These are phyloP conservation scores for Drosophila seguyi DNA, from an alignment of 1,140 invertebrate genomes.

Conservation along the genomic window DNA sequence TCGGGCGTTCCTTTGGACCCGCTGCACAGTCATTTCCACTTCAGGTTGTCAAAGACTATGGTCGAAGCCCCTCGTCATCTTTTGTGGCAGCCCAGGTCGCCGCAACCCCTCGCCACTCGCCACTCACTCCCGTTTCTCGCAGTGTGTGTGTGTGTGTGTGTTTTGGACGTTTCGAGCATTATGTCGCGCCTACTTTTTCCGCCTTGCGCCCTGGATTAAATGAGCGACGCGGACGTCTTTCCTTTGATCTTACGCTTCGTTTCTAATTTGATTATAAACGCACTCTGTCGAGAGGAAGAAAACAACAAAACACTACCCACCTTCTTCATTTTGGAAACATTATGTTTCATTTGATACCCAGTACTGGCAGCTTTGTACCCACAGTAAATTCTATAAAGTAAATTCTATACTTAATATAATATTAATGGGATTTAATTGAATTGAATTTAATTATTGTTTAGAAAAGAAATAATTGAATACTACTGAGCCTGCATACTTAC, in stretches of 20 bases:
- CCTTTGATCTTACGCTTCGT: conserved; percentile 82
- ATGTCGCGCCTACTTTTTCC: conserved; percentile 83
- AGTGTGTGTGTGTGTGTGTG: conserved; percentile 29
- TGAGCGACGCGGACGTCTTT: conserved; percentile 35
- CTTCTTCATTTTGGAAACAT: background rate
- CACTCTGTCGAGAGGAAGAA: conserved; percentile 36
- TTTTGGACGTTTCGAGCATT: conserved; percentile 77
- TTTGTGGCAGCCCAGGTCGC: conserved; percentile 56
- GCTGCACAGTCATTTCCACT: conserved; percentile 77
- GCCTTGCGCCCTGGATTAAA: conserved; percentile 41
- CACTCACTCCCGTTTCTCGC: conserved; percentile 12
- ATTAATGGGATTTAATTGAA: background rate
- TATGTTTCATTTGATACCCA: conserved; percentile 9
- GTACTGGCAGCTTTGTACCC: background rate
- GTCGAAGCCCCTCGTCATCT: conserved; percentile 66
- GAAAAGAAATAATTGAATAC: background rate
- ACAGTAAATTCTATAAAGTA: too few species aligned
- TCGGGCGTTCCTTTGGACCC: conserved; percentile 26
- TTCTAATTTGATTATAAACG: conserved; percentile 84
- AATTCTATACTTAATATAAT: too few species aligned
- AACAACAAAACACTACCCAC: conserved; percentile 11
- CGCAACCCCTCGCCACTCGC: conserved; percentile 1
- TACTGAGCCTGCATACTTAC: background rate
- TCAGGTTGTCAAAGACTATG: conserved; percentile 72
- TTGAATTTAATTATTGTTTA: too few species aligned